Conservation (phyloP, 2,888 invertebrate genomes). For the Platypus cylindrus region DNA sequence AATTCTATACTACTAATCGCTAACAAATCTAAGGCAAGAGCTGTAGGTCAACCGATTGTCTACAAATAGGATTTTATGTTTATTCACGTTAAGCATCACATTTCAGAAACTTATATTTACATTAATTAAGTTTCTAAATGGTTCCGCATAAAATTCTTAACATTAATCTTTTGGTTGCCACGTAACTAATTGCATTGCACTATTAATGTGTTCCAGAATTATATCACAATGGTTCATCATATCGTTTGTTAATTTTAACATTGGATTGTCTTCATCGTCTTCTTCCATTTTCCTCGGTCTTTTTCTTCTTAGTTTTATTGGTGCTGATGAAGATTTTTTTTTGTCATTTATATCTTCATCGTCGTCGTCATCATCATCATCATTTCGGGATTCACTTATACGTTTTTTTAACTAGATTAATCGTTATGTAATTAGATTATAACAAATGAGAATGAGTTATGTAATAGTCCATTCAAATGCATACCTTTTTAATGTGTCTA, state of each 20-base stretch:
- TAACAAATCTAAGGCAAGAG: no score
- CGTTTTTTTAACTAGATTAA: conserved; percentile 30
- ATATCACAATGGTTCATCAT: conserved; percentile 60
- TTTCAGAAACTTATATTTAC: no score
- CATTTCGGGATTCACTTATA: conserved; percentile 40
- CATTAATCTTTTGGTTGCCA: conserved; percentile 45
- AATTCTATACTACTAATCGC: no score
- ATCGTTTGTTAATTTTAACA: conserved; percentile 40
- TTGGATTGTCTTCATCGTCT: conserved; percentile 34
- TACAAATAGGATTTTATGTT: no score
- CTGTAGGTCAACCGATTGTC: no score
- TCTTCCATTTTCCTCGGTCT: conserved; percentile 31
- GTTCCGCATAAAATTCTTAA: no score
- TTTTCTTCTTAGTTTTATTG: conserved; percentile 22
- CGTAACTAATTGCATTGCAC: conserved; percentile 59
- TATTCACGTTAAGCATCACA: no score
- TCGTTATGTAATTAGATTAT: not conserved
- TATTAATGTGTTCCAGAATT: conserved; percentile 66
- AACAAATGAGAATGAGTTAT: no score
- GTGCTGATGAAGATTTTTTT: conserved; percentile 10
- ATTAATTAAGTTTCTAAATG: no score
- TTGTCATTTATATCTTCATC: conserved; percentile 12
- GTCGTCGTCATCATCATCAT: conserved; percentile 38
- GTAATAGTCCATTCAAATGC: no score
- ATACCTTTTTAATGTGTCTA: conserved; percentile 56